Evolutionary conservation across 2,797 vertebrate genomes (phyloP).

Genomic region (Loris lydekkerianus): DNA sequence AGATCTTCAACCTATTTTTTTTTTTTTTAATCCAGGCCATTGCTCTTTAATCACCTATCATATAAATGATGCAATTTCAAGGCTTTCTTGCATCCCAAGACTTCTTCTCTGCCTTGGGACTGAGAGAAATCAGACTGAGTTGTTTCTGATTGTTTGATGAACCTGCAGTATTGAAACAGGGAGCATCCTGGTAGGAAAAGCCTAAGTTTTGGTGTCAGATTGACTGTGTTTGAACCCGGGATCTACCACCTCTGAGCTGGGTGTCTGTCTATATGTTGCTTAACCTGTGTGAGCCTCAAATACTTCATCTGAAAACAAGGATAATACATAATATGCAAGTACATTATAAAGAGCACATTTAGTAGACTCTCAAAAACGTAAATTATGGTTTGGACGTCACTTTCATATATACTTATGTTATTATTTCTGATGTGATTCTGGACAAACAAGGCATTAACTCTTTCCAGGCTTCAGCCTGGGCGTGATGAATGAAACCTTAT

Average conservation of each 20-base stretch:
- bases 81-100: background rate
- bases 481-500: background rate
- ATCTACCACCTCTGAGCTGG: background rate
- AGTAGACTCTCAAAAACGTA: background rate
- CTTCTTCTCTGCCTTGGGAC: background rate
- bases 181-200: background rate
- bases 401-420: background rate
- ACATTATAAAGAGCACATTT: background rate
- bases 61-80: background rate
- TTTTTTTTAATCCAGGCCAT: background rate
- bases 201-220: background rate
- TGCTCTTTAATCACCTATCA: background rate
- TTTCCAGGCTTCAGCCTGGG: conserved; percentile 16
- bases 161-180: background rate
- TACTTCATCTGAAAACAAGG: background rate
- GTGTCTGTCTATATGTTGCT: background rate
- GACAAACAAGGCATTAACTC: conserved; percentile 32
- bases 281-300: background rate
- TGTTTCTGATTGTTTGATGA: background rate
- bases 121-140: background rate
- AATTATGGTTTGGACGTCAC: background rate
- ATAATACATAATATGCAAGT: background rate
- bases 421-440: conserved; percentile 32
- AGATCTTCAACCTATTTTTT: background rate
- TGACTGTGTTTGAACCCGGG: background rate